Percentiles rank a stretch among this genome's conserved stretches.
These are phyloP conservation scores for Cataglyphis cursor DNA, from an alignment of 2,888 invertebrate genomes.

Conservation along the genomic window DNA sequence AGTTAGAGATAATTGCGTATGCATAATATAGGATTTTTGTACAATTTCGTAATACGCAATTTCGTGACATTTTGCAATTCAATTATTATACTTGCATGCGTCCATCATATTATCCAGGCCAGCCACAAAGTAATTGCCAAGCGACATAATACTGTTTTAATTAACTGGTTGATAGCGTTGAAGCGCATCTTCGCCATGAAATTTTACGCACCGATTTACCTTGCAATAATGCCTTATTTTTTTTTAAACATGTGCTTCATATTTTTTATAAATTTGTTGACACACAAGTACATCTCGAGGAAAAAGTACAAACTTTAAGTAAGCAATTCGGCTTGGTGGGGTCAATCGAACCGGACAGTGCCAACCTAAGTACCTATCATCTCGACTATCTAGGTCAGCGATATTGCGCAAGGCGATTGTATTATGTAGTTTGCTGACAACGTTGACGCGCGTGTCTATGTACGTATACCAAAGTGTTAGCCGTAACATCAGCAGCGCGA, in stretches of 20 bases:
- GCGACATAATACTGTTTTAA: constrained; percentile 63
- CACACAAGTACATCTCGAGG: not conserved
- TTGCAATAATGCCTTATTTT: constrained; percentile 9
- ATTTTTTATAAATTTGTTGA: constrained; percentile 20
- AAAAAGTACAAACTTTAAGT: not conserved
- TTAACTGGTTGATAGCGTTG: constrained; percentile 64
- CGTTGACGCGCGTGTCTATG: constrained; percentile 24
- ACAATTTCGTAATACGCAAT: not conserved
- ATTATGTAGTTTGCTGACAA: constrained; percentile 68
- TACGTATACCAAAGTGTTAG: constrained; percentile 47
- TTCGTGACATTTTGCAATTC: not conserved
- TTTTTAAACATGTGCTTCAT: not conserved
- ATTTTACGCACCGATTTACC: not conserved
- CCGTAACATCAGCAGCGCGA: constrained; percentile 65
- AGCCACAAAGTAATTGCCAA: constrained; percentile 63
- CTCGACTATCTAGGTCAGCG: constrained; percentile 75
- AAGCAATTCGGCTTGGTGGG: not conserved
- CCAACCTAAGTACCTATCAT: constrained; percentile 56
- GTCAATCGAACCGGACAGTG: constrained; percentile 14
- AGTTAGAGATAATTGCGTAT: not conserved
- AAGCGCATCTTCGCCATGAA: constrained; percentile 25
- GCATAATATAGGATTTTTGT: not conserved
- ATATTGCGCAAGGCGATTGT: constrained; percentile 56
- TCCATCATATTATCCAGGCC: constrained; percentile 63
- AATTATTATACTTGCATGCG: constrained; percentile 51